phyloP scores from a whole-genome alignment of 2,888 invertebrate species.

The Temnothorax rugatulus region DNA sequence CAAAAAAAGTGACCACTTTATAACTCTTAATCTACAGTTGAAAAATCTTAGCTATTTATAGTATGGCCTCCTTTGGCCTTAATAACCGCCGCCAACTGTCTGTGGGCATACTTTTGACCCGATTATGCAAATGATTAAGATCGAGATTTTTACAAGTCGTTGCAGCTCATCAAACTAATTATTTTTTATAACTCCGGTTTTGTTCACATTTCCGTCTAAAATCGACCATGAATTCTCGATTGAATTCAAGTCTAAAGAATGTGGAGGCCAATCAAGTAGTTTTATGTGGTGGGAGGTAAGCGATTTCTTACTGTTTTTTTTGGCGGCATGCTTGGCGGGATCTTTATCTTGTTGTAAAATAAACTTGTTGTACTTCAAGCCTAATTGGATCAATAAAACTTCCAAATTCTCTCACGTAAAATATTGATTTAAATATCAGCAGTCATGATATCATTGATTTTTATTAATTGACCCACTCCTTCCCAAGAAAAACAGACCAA shows the following conservation, averaged over 20 bases:
- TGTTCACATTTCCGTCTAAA: background rate
- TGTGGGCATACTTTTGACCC: background rate
- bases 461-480: background rate
- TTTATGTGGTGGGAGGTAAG: background rate
- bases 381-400: background rate
- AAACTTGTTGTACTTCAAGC: background rate
- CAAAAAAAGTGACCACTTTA: background rate
- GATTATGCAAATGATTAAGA: background rate
- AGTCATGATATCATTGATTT: background rate
- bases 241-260: background rate
- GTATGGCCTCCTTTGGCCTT: constrained; percentile 2
- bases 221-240: background rate
- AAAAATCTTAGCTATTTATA: background rate
- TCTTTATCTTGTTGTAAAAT: background rate
- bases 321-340: background rate
- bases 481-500: background rate
- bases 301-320: background rate
- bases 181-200: background rate
- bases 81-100: background rate
- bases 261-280: background rate
- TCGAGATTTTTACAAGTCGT: background rate
- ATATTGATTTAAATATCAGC: background rate
- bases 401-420: background rate
- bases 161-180: background rate
- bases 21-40: background rate